Base-by-base conservation (phyloP, 2,797 vertebrate species). In the Clarias platycephalus region DNA sequence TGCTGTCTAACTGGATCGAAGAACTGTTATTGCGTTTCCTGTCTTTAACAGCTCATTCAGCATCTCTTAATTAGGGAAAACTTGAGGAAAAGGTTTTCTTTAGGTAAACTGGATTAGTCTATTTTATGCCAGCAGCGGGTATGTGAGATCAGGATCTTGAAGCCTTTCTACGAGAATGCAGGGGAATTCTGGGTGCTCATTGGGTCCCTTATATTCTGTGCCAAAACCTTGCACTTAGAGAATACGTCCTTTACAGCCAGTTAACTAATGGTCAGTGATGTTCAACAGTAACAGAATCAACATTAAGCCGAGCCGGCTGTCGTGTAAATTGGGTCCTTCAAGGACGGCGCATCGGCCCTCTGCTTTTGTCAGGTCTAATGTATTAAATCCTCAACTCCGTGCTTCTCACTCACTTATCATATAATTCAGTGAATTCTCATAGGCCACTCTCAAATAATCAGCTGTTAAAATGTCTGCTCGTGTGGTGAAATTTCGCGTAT, bases 171-270 rank as follows among this genome's bases (percentile, higher is more conserved):
- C 44, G 44, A 53, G 49, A 60, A 72, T 24, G n/a, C 85, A 76
- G 15, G 82, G 78, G 78, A 83, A 66, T 58, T 75, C 70, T 76
- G 82, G 16, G 55, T 26, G 20, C 49, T 53, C 37, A n/a, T 49
- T 49, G 80, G 31, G 58, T 81, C 55, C 18, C 37, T 66, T 81
- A 2, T 79, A 26, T 83, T 71, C 34, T 72, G 88, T 87, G 88
- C 88, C 86, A 87, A 87, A 86, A 22, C 37, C 1, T 86, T 63
- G 49, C 58, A 22, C 60, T 86, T 62, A 49, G 44, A 49, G 44
- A 88, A 84, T 81, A 75, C 66, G 57, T 81, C 71, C 74, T 58
- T 78, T 44, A 34, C 26, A 63, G 57, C 57, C 53, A 63, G 37
- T 49, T 72, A 70, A 63, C 44, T 7, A 40, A n/a, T 5, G 7